phyloP scores from a whole-genome alignment of 2,113 vertebrate genomes.

The Psilopogon haemacephalus region DNA sequence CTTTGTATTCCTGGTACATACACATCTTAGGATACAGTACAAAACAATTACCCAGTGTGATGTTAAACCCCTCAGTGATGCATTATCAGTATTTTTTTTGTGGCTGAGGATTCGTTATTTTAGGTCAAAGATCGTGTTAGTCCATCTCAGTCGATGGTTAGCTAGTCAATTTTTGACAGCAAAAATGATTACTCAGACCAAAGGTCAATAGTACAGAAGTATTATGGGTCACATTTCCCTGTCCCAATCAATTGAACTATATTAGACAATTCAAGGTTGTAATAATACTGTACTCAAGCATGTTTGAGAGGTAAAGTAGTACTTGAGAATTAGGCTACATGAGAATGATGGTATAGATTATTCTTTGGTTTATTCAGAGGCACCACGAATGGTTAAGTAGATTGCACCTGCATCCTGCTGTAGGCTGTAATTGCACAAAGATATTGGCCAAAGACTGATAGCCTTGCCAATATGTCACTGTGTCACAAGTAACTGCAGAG shows the following conservation, averaged over 20 bases:
- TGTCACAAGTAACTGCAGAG: not conserved
- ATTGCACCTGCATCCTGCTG: not conserved
- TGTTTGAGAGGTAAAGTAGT: not conserved
- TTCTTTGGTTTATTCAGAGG: not conserved
- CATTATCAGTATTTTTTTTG: not conserved
- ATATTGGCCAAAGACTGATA: not conserved
- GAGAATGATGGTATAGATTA: not conserved
- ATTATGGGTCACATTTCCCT: not conserved
- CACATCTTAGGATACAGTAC: not conserved
- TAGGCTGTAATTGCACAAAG: not conserved
- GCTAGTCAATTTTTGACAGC: slow-evolving; percentile 17
- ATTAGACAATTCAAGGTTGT: not conserved
- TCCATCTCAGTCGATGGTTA: not conserved
- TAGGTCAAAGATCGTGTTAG: not conserved
- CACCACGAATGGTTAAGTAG: not conserved
- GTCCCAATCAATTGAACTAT: not conserved
- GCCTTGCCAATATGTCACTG: not conserved
- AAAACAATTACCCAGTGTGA: not conserved
- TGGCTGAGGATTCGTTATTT: not conserved
- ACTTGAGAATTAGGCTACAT: not conserved
- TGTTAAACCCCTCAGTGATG: not conserved
- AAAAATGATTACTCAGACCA: not conserved
- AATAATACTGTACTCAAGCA: not conserved
- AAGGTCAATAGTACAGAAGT: slow-evolving; percentile 23
- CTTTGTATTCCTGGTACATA: not conserved